Conservation (phyloP, 1,140 invertebrate genomes). For the Battus philenor region DNA sequence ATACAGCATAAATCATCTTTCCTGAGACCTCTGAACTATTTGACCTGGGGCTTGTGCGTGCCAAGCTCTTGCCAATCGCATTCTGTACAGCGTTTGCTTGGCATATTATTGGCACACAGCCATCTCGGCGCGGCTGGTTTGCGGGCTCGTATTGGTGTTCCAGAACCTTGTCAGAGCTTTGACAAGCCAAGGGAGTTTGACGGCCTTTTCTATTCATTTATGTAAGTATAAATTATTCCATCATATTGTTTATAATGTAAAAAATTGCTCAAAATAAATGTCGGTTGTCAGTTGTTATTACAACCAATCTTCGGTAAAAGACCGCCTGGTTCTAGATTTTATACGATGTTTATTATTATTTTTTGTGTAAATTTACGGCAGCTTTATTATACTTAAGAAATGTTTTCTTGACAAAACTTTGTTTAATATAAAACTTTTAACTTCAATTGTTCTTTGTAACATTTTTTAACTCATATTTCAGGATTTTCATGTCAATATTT, state of each 20-base stretch:
- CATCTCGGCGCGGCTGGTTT: slow-evolving; percentile 58
- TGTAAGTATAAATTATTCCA: slow-evolving; percentile 48
- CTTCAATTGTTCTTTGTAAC: too few relatives aligned
- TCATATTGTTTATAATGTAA: background rate
- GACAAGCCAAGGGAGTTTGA: slow-evolving; percentile 40
- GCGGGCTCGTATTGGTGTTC: slow-evolving; percentile 55
- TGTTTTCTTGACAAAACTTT: too few relatives aligned
- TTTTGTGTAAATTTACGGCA: too few relatives aligned
- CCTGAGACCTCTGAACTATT: slow-evolving; percentile 57
- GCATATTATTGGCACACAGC: slow-evolving; percentile 56
- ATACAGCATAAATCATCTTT: slow-evolving; percentile 50
- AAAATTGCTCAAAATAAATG: too few relatives aligned
- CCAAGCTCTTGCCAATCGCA: slow-evolving; percentile 66
- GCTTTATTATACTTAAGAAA: too few relatives aligned
- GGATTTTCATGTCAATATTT: slow-evolving; percentile 17
- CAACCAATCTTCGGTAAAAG: too few relatives aligned
- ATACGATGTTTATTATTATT: too few relatives aligned
- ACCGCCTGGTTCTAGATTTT: too few relatives aligned
- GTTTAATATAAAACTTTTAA: too few relatives aligned
- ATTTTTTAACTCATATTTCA: too few relatives aligned
- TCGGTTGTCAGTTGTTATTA: too few relatives aligned
- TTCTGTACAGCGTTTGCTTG: slow-evolving; percentile 68
- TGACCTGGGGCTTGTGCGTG: slow-evolving; percentile 76
- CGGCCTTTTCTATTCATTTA: slow-evolving; percentile 56
- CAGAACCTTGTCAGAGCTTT: slow-evolving; percentile 46